phyloP scores from a whole-genome alignment of 1,140 invertebrate species.

The Achroia grisella region DNA sequence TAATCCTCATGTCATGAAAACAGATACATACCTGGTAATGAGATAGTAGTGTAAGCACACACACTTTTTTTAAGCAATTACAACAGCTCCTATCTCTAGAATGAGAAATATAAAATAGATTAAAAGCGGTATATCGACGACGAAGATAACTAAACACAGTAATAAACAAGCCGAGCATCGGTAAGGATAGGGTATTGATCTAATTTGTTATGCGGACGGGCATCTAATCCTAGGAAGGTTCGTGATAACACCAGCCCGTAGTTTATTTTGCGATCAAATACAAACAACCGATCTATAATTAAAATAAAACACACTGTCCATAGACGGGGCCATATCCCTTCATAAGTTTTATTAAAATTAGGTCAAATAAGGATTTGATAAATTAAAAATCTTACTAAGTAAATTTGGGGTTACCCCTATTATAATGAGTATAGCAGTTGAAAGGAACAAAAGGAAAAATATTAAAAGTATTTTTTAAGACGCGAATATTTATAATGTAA shows the following conservation, averaged over 20 bases:
- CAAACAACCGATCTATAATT: conserved; percentile 22
- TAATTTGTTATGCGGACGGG: conserved; percentile 24
- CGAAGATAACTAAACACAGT: conserved; percentile 7
- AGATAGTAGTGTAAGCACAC: too few species aligned
- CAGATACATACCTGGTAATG: too few species aligned
- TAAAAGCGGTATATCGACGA: not conserved
- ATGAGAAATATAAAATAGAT: not conserved
- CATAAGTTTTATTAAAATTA: too few species aligned
- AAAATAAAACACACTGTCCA: conserved; percentile 13
- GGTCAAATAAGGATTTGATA: too few species aligned
- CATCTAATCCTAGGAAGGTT: conserved; percentile 20
- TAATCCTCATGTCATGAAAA: too few species aligned
- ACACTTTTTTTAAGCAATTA: too few species aligned
- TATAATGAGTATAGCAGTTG: too few species aligned
- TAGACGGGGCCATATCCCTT: not conserved
- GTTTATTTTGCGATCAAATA: conserved; percentile 23
- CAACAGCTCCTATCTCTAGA: too few species aligned
- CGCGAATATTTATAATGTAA: conserved; percentile 40
- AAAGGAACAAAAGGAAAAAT: conserved; percentile 5
- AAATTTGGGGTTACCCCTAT: too few species aligned
- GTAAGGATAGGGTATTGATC: conserved; percentile 18
- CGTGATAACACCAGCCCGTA: conserved; percentile 15
- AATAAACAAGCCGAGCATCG: conserved; percentile 17
- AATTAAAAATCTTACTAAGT: too few species aligned
- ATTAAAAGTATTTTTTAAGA: conserved; percentile 21